A percentile compares a stretch with the other conserved stretches of the same genome.
phyloP scores from a whole-genome alignment of 1,140 invertebrate genomes.

The Eupristina koningsbergeri region DNA sequence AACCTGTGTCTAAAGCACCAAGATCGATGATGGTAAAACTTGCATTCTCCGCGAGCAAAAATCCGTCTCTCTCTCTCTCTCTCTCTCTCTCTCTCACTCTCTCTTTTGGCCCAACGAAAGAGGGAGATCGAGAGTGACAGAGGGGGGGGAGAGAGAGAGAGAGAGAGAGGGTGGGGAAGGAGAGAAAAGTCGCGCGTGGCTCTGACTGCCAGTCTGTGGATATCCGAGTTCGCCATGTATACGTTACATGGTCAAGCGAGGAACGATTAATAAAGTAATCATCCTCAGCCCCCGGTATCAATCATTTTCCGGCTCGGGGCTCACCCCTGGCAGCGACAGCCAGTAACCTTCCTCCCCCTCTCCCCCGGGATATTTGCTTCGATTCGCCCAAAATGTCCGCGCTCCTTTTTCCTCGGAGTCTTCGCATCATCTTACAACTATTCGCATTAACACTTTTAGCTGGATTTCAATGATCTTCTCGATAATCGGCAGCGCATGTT shows the following conservation, averaged over 20 bases:
- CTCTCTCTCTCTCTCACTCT: neutral
- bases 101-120: neutral
- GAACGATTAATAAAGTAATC: constrained; percentile 69
- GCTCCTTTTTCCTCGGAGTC: too few relatives aligned
- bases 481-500: too few relatives aligned
- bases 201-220: neutral
- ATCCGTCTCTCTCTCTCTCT: neutral
- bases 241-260: constrained; percentile 59
- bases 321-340: constrained; percentile 64
- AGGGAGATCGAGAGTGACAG: too few relatives aligned
- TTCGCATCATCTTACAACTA: too few relatives aligned
- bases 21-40: constrained; percentile 37
- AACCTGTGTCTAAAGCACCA: neutral
- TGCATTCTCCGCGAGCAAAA: neutral
- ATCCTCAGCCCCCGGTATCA: constrained; percentile 65
- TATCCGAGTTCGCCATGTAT: neutral
- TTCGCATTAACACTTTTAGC: too few relatives aligned
- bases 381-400: constrained; percentile 50
- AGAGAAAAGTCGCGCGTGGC: neutral
- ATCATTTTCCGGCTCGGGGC: constrained; percentile 63
- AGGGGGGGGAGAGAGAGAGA: too few relatives aligned
- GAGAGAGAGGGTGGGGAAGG: too few relatives aligned
- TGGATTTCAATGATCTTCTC: too few relatives aligned
- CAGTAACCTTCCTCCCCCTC: constrained; percentile 58
- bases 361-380: constrained; percentile 52